Percentiles rank a stretch among this genome's conserved stretches.
Conservation (phyloP, 2,888 invertebrate species). For the Spatulosminthurus flaviceps region DNA sequence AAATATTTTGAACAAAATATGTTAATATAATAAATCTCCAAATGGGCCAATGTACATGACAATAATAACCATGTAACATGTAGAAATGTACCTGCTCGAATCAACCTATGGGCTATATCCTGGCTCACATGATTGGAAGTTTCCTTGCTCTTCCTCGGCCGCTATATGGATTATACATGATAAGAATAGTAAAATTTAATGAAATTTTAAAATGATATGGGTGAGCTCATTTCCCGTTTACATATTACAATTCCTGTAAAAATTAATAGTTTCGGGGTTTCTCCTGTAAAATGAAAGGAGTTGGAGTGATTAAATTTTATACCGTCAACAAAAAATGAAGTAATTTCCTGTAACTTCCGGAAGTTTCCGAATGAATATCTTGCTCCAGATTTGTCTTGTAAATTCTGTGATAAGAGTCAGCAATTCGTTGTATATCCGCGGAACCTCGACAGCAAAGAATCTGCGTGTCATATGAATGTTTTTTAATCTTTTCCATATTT, state of each 20-base stretch:
- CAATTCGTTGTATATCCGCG: not conserved
- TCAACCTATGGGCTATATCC: constrained; percentile 26
- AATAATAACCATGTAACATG: too few species aligned
- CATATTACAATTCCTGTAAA: too few species aligned
- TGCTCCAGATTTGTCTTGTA: constrained; percentile 26
- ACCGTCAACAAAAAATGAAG: constrained; percentile 25
- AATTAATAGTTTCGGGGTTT: too few species aligned
- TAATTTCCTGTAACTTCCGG: constrained; percentile 28
- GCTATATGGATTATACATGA: too few species aligned
- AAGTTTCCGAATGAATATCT: constrained; percentile 21
- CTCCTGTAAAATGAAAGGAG: not conserved
- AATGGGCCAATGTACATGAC: too few species aligned
- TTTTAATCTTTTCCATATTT: too few species aligned
- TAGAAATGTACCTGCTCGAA: constrained; percentile 22
- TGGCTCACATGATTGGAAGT: not conserved
- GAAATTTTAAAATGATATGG: too few species aligned
- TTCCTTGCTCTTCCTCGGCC: not conserved
- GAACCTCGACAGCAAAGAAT: constrained; percentile 32
- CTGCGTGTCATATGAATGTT: not conserved
- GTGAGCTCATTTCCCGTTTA: too few species aligned
- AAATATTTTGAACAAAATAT: too few species aligned
- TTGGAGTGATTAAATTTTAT: not conserved
- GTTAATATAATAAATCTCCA: too few species aligned
- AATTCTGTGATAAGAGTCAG: not conserved
- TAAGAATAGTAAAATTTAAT: too few species aligned